Percentiles rank a stretch among this genome's conserved stretches.
Conservation (phyloP, 1,140 invertebrate genomes). For the Drosophila tristis region DNA sequence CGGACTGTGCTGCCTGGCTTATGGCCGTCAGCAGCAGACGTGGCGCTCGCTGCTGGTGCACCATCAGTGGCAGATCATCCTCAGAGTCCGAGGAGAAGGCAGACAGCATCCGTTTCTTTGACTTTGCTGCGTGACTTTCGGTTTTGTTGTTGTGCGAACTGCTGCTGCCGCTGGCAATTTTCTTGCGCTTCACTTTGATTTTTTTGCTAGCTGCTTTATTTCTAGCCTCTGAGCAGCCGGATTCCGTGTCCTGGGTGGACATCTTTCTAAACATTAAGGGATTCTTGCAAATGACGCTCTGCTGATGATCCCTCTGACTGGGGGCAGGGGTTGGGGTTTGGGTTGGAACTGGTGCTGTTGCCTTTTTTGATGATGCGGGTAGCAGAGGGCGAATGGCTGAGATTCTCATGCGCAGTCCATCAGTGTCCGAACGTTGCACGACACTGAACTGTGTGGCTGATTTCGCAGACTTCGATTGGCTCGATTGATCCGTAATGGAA, state of each 20-base stretch:
- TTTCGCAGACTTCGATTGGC: conserved; percentile 73
- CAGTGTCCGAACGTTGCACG: conserved; percentile 79
- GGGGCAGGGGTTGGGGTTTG: conserved; percentile 10
- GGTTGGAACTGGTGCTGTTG: background rate
- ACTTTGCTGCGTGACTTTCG: conserved; percentile 29
- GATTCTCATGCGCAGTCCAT: conserved; percentile 82
- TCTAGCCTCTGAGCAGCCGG: conserved; percentile 28
- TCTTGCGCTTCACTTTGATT: conserved; percentile 73
- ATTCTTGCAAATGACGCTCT: conserved; percentile 6
- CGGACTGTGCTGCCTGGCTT: conserved; percentile 40
- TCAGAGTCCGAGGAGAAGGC: conserved; percentile 72
- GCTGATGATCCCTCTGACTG: background rate
- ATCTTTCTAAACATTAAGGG: conserved; percentile 38
- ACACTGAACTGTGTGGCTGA: conserved; percentile 81
- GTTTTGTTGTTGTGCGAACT: conserved; percentile 31
- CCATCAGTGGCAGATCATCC: conserved; percentile 67
- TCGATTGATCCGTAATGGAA: conserved; percentile 77
- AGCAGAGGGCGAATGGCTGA: conserved; percentile 73
- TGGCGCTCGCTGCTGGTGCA: conserved; percentile 71
- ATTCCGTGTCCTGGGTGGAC: conserved; percentile 48
- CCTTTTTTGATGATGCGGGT: conserved; percentile 23
- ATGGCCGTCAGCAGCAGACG: conserved; percentile 73
- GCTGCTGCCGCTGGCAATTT: conserved; percentile 37
- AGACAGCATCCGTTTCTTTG: conserved; percentile 24
- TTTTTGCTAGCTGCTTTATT: conserved; percentile 59